phyloP scores from a whole-genome alignment of 2,888 invertebrate species.

The Melangyna quadrimaculata region DNA sequence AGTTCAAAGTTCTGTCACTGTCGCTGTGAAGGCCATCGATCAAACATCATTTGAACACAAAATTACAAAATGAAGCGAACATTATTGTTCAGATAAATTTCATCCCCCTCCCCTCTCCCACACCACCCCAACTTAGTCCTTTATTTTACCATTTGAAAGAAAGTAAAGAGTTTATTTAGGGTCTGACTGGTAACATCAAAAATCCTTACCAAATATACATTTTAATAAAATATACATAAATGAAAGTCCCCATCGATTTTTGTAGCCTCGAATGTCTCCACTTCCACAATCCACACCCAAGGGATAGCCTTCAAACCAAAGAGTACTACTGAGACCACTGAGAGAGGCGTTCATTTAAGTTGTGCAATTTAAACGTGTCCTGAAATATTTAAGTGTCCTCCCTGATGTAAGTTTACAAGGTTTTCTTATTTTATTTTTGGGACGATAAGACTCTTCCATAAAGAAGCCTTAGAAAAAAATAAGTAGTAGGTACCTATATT shows the following conservation, averaged over 20 bases:
- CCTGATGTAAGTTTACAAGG: conserved; percentile 24
- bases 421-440: neutral
- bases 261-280: neutral
- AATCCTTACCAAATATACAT: neutral
- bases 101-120: neutral
- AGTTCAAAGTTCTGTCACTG: neutral
- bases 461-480: neutral
- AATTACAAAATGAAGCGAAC: neutral
- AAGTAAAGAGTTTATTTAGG: neutral
- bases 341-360: conserved; percentile 37
- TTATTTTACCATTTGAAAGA: neutral
- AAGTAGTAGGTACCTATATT: neutral
- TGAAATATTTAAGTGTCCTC: conserved; percentile 49
- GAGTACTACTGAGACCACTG: neutral
- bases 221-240: conserved; percentile 7
- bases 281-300: neutral
- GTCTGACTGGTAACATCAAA: neutral
- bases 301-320: conserved; percentile 12
- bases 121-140: too few relatives aligned
- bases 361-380: conserved; percentile 35
- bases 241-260: conserved; percentile 2
- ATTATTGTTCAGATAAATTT: neutral
- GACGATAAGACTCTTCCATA: neutral
- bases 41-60: neutral
- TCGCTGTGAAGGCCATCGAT: neutral